These are phyloP conservation scores for Argya squamiceps DNA, from an alignment of 2,797 vertebrate species.

Conservation along the genomic window DNA sequence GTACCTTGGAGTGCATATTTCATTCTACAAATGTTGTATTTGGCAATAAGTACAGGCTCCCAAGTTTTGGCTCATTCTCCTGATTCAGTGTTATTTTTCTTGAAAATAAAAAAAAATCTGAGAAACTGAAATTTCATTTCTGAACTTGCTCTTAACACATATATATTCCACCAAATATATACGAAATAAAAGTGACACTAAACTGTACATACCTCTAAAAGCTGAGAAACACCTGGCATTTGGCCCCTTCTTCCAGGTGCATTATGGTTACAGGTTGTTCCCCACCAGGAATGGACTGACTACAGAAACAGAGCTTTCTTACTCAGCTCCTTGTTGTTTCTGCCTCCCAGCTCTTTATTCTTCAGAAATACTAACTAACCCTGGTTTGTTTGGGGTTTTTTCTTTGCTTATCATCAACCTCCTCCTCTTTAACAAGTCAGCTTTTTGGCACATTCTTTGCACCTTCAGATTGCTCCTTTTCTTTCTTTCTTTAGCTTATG, in stretches of 20 bases:
- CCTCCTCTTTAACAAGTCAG: neutral
- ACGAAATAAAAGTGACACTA: neutral
- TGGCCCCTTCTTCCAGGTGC: neutral
- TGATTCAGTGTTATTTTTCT: neutral
- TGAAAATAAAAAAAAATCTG: neutral
- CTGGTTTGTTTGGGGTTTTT: neutral
- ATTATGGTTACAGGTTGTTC: neutral
- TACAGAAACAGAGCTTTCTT: neutral
- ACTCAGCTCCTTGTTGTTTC: neutral
- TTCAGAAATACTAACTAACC: neutral
- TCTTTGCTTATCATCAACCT: neutral
- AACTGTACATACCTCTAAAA: neutral
- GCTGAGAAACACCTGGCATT: neutral
- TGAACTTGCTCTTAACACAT: neutral
- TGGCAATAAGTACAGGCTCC: neutral
- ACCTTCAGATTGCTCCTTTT: slow-evolving; percentile 9
- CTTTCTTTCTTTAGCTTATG: neutral
- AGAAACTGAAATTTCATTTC: neutral
- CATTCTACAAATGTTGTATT: neutral
- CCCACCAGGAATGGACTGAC: neutral
- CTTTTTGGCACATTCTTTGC: neutral
- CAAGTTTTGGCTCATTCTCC: neutral
- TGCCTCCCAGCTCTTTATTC: neutral
- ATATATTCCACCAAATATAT: neutral
- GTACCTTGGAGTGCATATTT: neutral